Conservation (phyloP, 2,888 invertebrate species). For the Drosophila hawaiiensis region DNA sequence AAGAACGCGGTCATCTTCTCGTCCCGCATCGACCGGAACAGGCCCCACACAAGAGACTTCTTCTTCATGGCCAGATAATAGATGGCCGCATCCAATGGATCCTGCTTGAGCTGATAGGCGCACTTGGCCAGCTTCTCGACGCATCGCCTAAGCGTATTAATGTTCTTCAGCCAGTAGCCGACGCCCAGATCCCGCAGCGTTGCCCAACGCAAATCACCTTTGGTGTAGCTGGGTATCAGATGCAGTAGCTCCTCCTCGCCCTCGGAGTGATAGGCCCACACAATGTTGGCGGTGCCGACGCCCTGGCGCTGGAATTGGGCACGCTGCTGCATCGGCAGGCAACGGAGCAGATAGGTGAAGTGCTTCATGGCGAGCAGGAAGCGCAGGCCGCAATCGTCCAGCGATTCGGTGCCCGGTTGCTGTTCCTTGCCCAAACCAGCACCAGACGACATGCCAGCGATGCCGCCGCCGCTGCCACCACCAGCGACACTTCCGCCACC, state of each 20-base stretch:
- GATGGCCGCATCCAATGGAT: constrained; percentile 98
- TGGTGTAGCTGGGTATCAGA: constrained; percentile 94
- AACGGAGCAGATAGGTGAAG: constrained; percentile 96
- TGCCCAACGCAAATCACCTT: constrained; percentile 94
- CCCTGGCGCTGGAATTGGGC: constrained; percentile 94
- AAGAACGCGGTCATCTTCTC: constrained; percentile 98
- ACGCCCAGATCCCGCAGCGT: constrained; percentile 95
- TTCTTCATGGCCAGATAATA: constrained; percentile 99
- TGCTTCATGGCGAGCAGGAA: constrained; percentile 99
- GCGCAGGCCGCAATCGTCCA: constrained; percentile 98
- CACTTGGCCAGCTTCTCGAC: constrained; percentile 97
- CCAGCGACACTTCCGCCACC: constrained; percentile 84
- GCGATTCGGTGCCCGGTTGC: constrained; percentile 87
- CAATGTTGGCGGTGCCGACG: constrained; percentile 95
- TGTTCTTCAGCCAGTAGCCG: constrained; percentile 98
- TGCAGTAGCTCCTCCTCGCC: constrained; percentile 97
- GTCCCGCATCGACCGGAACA: constrained; percentile 95
- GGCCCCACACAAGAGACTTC: constrained; percentile 97
- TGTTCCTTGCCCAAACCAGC: constrained; percentile 35
- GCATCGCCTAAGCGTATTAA: constrained; percentile 91
- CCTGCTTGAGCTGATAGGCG: constrained; percentile 95
- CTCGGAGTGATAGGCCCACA: constrained; percentile 99
- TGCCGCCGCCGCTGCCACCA: constrained; percentile 2
- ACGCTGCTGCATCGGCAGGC: constrained; percentile 95
- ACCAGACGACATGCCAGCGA: background rate